These are phyloP conservation scores for Chelonus formosanus DNA, from an alignment of 2,888 invertebrate species.

Conservation along the genomic window DNA sequence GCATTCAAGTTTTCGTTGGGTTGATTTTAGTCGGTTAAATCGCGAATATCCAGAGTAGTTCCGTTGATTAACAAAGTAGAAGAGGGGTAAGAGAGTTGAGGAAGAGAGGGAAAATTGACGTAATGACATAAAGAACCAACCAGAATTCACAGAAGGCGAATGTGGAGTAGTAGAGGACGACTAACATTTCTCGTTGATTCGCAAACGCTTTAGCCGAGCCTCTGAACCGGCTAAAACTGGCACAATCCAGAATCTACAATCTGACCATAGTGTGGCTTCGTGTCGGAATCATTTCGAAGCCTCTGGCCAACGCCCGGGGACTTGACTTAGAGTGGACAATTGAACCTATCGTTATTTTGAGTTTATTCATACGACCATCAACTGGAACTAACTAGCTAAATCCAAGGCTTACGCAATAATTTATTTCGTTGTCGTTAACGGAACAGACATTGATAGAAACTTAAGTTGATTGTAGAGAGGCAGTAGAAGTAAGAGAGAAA, in stretches of 20 bases:
- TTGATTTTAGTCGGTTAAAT: no score
- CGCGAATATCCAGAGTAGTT: background rate
- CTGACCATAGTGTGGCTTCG: constrained; percentile 41
- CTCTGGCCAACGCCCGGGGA: constrained; percentile 16
- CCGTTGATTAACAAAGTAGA: background rate
- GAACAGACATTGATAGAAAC: background rate
- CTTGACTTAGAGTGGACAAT: constrained; percentile 1
- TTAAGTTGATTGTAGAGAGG: constrained; percentile 13
- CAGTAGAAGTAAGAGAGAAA: constrained; percentile 8
- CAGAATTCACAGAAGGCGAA: no score
- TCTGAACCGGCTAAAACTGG: constrained; percentile 58
- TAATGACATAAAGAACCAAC: background rate
- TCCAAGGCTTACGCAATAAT: no score
- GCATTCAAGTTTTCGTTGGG: no score
- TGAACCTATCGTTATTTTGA: constrained; percentile 11
- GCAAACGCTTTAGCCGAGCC: constrained; percentile 14
- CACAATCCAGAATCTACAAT: constrained; percentile 48
- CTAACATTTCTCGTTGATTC: constrained; percentile 10
- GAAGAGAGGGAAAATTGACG: background rate
- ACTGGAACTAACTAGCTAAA: constrained; percentile 26
- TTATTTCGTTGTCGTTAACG: background rate
- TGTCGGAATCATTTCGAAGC: background rate
- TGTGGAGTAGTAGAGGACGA: background rate
- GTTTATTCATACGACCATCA: constrained; percentile 12
- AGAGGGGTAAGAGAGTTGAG: background rate